Conservation (phyloP, 2,888 invertebrate genomes). For the Dione juno region DNA sequence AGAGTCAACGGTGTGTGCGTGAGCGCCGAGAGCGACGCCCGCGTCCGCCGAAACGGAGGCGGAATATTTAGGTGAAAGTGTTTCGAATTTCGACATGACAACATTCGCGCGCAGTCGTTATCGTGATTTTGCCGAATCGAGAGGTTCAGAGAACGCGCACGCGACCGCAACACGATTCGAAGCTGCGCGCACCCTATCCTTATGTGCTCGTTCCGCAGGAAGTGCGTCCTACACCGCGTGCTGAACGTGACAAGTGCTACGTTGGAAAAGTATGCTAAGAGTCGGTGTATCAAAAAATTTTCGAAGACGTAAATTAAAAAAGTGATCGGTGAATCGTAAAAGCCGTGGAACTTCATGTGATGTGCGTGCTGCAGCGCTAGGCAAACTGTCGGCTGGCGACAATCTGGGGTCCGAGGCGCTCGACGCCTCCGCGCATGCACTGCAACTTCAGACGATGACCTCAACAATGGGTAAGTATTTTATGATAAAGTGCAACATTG, state of each 20-base stretch:
- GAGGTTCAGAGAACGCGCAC: conserved; percentile 75
- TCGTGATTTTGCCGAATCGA: conserved; percentile 83
- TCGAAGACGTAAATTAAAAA: conserved; percentile 77
- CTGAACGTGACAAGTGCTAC: conserved; percentile 67
- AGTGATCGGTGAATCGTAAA: conserved; percentile 70
- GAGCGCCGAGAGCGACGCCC: conserved; percentile 82
- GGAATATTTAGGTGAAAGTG: conserved; percentile 84
- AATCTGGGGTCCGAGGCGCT: conserved; percentile 77
- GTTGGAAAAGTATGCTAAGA: conserved; percentile 75
- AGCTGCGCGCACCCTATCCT: conserved; percentile 60
- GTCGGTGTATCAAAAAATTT: conserved; percentile 71
- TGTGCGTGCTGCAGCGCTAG: conserved; percentile 68
- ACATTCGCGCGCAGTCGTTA: conserved; percentile 84
- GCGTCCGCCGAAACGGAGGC: conserved; percentile 82
- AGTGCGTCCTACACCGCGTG: conserved; percentile 67
- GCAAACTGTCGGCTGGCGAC: conserved; percentile 76
- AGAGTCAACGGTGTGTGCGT: conserved; percentile 77
- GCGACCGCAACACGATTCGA: conserved; percentile 56
- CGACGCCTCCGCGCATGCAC: conserved; percentile 73
- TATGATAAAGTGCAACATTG: not conserved
- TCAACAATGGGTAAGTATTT: conserved; percentile 79
- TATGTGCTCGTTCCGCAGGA: conserved; percentile 66
- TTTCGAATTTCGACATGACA: conserved; percentile 84
- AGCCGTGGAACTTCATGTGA: conserved; percentile 71
- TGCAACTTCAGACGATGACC: conserved; percentile 80